These are phyloP conservation scores for Sphenodon punctatus DNA, from an alignment of 2,797 vertebrate genomes.

Conservation along the genomic window DNA sequence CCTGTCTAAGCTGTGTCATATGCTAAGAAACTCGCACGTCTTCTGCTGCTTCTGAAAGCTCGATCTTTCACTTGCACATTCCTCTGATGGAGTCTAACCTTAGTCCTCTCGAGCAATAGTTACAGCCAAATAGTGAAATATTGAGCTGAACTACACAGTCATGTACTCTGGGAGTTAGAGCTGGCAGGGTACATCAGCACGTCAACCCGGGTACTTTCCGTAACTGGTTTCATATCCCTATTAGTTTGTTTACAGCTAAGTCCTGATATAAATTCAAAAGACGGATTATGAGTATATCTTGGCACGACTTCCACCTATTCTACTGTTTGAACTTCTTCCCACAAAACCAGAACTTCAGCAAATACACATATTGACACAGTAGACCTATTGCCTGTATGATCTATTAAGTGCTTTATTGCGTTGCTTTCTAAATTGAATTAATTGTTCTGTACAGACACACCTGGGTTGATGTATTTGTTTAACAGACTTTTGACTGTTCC, in stretches of 20 bases:
- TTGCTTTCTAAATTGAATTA: slow-evolving; percentile 10
- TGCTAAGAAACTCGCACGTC: not conserved
- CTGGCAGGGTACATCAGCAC: not conserved
- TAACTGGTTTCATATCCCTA: not conserved
- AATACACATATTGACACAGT: not conserved
- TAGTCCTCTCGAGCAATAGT: not conserved
- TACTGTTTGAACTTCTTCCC: slow-evolving; percentile 22
- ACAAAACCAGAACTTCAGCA: not conserved
- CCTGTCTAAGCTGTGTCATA: not conserved
- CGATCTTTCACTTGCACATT: accelerated
- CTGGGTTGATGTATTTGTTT: not conserved
- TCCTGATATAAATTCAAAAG: not conserved
- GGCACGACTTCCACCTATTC: not conserved
- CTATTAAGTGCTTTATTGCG: not conserved
- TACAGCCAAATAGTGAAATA: not conserved
- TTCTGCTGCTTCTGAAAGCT: not conserved
- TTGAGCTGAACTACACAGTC: not conserved
- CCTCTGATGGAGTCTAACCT: not conserved
- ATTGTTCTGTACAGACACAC: not conserved
- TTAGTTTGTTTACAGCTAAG: not conserved
- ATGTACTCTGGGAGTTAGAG: accelerated
- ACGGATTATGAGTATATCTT: not conserved
- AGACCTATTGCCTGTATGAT: not conserved
- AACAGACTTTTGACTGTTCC: not conserved
- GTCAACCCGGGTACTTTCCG: not conserved